Evolutionary conservation across 2,113 vertebrate genomes (phyloP), one percentile per base, ranked within the genome.

Genomic region (Solea solea): DNA sequence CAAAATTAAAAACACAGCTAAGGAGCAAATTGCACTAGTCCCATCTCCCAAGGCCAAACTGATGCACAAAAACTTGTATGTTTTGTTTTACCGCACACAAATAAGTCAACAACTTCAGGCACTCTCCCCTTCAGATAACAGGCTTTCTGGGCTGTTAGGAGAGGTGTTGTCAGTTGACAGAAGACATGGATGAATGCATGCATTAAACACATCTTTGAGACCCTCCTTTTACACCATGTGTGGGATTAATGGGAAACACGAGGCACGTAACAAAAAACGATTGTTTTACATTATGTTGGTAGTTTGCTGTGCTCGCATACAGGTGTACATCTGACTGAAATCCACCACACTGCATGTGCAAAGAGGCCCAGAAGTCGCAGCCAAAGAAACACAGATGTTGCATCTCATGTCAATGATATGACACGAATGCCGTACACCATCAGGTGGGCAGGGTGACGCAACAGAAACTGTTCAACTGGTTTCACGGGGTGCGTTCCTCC

Each of bases 391-490:
- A 56, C 58, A 74, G 72, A 69, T 9, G 62, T 69, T 74, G 61
- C 28, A 77, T 45, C 64, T 34, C 8, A 13, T n/a, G 42, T 41
- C 60, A 2, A 67, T 54, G 76, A 82, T 57, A 79, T 72, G 86
- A 77, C 84, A 75, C 1, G 28, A 54, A 73, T 5, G 27, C 71
- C 12, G 57, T 61, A 72, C 82, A 79, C 81, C 75, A 74, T 86
- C 80, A 91, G 89, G 88, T 89, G 88, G 84, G 80, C 72, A 81
- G 49, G 48, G 80, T 81, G 80, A 84, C 78, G 84, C 64, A 89
- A 90, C 61, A 81, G 70, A 86, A 69, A 82, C 80, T 75, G 88
- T 82, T 89, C 81, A 78, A 86, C 91, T 89, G 88, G 91, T 89
- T 90, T 87, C 70, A 70, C 85, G 9, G 72, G 80, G 82, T 76